phyloP scores from a whole-genome alignment of 2,797 vertebrate species.

The Australoheros facetus region DNA sequence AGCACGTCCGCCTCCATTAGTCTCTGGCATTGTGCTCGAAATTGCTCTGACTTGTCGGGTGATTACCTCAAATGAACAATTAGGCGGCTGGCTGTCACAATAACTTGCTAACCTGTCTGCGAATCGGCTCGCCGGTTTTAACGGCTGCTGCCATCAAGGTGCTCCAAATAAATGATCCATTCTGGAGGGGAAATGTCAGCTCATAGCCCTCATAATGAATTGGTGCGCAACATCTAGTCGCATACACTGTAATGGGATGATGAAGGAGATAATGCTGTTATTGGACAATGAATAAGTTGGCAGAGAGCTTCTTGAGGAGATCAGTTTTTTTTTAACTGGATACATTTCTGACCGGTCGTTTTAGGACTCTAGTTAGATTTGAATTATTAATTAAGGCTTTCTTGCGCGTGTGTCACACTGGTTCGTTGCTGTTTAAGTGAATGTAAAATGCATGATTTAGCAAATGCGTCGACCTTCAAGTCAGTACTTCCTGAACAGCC shows the following conservation, averaged over 20 bases:
- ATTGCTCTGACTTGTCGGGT: constrained; percentile 77
- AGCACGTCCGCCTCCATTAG: constrained; percentile 76
- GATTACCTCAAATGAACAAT: constrained; percentile 84
- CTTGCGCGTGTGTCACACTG: background rate
- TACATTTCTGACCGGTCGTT: background rate
- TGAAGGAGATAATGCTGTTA: constrained; percentile 47
- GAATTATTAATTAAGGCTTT: background rate
- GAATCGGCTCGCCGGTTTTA: constrained; percentile 66
- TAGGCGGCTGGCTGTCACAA: constrained; percentile 79
- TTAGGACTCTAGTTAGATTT: background rate
- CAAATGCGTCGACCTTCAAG: background rate
- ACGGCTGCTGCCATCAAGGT: constrained; percentile 67
- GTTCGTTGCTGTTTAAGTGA: background rate
- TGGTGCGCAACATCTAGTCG: constrained; percentile 45
- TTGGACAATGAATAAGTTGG: constrained; percentile 33
- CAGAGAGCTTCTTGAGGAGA: constrained; percentile 27
- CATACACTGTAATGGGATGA: constrained; percentile 48
- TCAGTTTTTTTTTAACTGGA: background rate
- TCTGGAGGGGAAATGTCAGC: constrained; percentile 73
- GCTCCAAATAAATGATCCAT: constrained; percentile 75
- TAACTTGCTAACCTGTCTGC: constrained; percentile 62
- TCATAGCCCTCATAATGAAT: constrained; percentile 67
- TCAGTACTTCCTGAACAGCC: background rate
- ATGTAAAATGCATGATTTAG: background rate
- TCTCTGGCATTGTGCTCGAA: constrained; percentile 71